These are phyloP conservation scores for Anaspis maculata DNA, from an alignment of 2,888 invertebrate species.

Conservation along the genomic window DNA sequence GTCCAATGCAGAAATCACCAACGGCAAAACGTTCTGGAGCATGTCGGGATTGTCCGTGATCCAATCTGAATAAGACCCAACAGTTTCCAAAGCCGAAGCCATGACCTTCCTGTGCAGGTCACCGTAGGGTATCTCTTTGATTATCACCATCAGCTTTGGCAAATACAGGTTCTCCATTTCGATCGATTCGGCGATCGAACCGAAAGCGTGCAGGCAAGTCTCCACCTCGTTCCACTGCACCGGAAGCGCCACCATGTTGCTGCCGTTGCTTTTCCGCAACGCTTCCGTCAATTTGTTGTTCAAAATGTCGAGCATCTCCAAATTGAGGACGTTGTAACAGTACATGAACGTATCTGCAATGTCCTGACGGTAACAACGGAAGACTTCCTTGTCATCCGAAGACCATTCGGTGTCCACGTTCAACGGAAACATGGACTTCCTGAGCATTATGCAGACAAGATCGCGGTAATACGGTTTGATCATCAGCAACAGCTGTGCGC, in stretches of 20 bases:
- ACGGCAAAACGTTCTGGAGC: slow-evolving; percentile 58
- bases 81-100: slow-evolving; percentile 65
- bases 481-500: slow-evolving; percentile 45
- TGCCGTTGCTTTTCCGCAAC: slow-evolving; percentile 40
- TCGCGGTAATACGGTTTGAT: slow-evolving; percentile 74
- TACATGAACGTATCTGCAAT: slow-evolving; percentile 54
- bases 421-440: slow-evolving; percentile 70
- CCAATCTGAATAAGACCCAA: slow-evolving; percentile 83
- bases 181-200: slow-evolving; percentile 55
- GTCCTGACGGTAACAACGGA: slow-evolving; percentile 56
- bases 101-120: slow-evolving; percentile 54
- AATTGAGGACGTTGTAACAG: slow-evolving; percentile 74
- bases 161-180: slow-evolving; percentile 48
- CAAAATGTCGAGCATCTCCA: slow-evolving; percentile 63
- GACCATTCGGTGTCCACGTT: slow-evolving; percentile 48
- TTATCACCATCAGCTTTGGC: slow-evolving; percentile 51
- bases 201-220: slow-evolving; percentile 58
- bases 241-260: slow-evolving; percentile 21
- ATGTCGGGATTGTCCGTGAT: slow-evolving; percentile 62
- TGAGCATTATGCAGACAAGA: slow-evolving; percentile 65
- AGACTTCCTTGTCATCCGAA: slow-evolving; percentile 74
- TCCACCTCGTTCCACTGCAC: slow-evolving; percentile 53
- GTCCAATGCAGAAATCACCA: slow-evolving; percentile 57
- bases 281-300: slow-evolving; percentile 54
- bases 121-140: slow-evolving; percentile 55